Evolutionary conservation across 2,888 invertebrate genomes (phyloP).

Genomic region (Andrena chrysosceles): DNA sequence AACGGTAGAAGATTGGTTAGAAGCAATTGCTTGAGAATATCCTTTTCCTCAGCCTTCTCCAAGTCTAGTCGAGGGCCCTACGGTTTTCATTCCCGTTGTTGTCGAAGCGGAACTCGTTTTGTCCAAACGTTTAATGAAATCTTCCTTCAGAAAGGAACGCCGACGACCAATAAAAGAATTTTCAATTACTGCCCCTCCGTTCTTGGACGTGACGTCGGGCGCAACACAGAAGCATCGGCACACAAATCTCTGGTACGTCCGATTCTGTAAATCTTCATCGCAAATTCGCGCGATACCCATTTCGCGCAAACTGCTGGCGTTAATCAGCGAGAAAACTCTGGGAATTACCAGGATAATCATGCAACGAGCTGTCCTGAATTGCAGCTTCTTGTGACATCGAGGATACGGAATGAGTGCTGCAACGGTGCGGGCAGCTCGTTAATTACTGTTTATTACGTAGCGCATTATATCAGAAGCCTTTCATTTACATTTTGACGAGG

Average conservation of each 20-base stretch:
- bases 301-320: not conserved
- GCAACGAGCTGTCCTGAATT: constrained; percentile 11
- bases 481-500: constrained; percentile 73
- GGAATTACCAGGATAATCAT: constrained; percentile 20
- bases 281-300: no score
- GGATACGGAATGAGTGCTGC: constrained; percentile 7
- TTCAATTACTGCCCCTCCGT: constrained; percentile 39
- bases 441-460: constrained; percentile 62
- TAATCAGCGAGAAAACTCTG: constrained; percentile 23
- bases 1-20: not conserved
- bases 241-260: not conserved
- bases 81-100: constrained; percentile 3
- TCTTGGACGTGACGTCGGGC: not conserved
- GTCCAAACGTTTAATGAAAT: constrained; percentile 45
- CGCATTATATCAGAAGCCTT: constrained; percentile 54
- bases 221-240: no score
- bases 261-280: not conserved
- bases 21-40: constrained; percentile 15
- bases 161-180: constrained; percentile 33
- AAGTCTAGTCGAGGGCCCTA: not conserved
- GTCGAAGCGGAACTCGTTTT: constrained; percentile 20
- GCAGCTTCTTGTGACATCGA: constrained; percentile 22
- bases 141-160: not conserved
- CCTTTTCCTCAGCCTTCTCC: not conserved
- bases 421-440: constrained; percentile 15